Evolutionary conservation across 2,888 invertebrate genomes (phyloP).

Genomic region (Leptinotarsa juncta): DNA sequence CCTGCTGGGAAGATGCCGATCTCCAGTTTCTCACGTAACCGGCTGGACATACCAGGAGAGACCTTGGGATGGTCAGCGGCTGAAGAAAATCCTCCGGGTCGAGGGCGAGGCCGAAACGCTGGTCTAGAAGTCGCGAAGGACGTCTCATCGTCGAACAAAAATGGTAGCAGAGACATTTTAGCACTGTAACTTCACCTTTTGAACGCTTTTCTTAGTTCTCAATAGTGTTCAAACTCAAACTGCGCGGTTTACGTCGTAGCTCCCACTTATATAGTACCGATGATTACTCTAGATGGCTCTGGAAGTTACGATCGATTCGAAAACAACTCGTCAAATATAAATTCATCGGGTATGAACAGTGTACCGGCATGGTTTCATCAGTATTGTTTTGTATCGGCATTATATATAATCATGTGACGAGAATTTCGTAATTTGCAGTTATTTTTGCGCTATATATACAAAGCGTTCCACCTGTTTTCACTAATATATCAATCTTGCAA

Average conservation of each 20-base stretch:
- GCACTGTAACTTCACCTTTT: background rate
- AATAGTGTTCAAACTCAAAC: background rate
- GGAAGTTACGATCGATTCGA: background rate
- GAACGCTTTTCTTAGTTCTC: too few relatives aligned
- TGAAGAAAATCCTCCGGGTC: constrained; percentile 29
- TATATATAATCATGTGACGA: too few relatives aligned
- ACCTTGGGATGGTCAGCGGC: constrained; percentile 20
- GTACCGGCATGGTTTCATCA: background rate
- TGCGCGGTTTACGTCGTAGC: too few relatives aligned
- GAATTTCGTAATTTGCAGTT: too few relatives aligned
- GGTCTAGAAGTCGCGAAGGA: constrained; percentile 26
- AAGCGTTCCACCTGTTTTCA: too few relatives aligned
- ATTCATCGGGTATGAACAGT: constrained; percentile 6
- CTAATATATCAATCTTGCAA: too few relatives aligned
- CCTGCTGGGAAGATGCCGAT: constrained; percentile 33
- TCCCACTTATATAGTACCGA: background rate
- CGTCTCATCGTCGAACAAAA: constrained; percentile 18
- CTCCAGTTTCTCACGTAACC: constrained; percentile 43
- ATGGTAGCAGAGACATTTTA: constrained; percentile 28
- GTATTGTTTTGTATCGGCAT: too few relatives aligned
- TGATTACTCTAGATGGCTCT: constrained; percentile 22
- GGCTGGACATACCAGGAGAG: constrained; percentile 23
- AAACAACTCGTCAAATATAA: background rate
- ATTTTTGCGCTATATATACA: too few relatives aligned
- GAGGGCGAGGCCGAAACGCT: constrained; percentile 24